Evolutionary conservation across 2,888 invertebrate species (phyloP).

Genomic region (Mythimna lalbum): DNA sequence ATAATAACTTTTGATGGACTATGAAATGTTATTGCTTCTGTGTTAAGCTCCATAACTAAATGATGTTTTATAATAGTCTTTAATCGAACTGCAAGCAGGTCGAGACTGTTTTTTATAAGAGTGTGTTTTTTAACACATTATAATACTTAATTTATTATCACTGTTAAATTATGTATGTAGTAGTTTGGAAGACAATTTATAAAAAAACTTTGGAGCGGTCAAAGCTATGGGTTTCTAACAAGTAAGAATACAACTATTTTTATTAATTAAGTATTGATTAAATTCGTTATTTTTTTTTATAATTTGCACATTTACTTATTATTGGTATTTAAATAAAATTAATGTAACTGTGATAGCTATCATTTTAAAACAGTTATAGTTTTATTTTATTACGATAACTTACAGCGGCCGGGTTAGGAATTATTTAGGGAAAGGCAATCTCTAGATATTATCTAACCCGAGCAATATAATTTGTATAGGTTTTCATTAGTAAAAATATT

Average conservation of each 20-base stretch:
- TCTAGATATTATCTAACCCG: neutral
- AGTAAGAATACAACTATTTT: neutral
- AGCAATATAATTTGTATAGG: neutral
- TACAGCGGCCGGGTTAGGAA: no score
- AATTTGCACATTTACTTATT: no score
- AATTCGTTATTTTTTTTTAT: no score
- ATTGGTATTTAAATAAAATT: no score
- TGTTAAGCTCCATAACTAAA: neutral
- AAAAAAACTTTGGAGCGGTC: neutral
- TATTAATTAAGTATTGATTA: no score
- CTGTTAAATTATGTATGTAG: conserved; percentile 25
- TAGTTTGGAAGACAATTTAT: neutral
- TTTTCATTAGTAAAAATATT: no score
- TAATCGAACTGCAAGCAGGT: fast-evolving
- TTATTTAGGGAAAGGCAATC: no score
- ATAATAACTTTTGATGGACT: conserved; percentile 36
- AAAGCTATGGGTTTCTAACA: neutral
- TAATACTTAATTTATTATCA: neutral
- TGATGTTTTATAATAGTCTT: neutral
- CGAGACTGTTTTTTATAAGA: neutral
- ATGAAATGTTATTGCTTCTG: conserved; percentile 24
- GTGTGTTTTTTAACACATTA: neutral
- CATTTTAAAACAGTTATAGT: neutral
- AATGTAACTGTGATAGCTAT: no score
- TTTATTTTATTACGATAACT: neutral